Base-by-base conservation (phyloP, 2,113 vertebrate species). In the Chaetodon auriga region DNA sequence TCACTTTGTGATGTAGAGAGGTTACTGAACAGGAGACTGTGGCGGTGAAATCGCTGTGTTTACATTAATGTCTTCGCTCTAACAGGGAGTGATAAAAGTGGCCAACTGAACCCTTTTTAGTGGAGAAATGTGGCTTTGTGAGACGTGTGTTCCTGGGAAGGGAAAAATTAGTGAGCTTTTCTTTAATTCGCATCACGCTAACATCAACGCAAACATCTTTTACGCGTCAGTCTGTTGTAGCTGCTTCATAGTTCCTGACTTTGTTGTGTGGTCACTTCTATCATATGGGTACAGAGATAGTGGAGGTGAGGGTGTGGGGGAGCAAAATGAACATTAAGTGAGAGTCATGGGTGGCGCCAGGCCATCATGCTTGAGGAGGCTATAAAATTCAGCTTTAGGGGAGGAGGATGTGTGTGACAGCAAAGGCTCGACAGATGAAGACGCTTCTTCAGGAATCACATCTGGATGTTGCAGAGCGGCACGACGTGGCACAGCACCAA, bases 311-410 rank as follows among this genome's bases (percentile, higher is more conserved):
- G 12, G 38, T 36, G n/a, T 16, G 68, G 41, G n/a, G 9, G 68
- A 15, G 46, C 15, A 61, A 60, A 54, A 66, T 62, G 62, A 66
- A 75, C 70, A 80, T 48, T 36, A 75, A 90, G 13, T 58, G 41
- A 65, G 61, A 66, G 63, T 48, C 63, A 23, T 9, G 10, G n/a
- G 21, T 6, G 36, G n/a, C 21, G 7, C 6, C n/a, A 25, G 63
- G 63, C 7, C 63, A 66, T 66, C 41, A 23, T 16, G 63, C n/a
- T 46, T 66, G n/a, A n/a, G n/a, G 43, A 25, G 43, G 62, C 21
- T 43, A n/a, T n/a, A 65, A 65, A 65, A 65, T 45, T 25, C 41
- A 65, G 38, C 7, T 65, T 46, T 21, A 0, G 21, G 5, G 21
- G 19, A 38, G 38, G 38, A 1, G 6, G 6, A 30, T 3, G 58